Percentiles rank a stretch among this genome's conserved stretches.
phyloP scores from a whole-genome alignment of 2,797 vertebrate genomes.

The Rhinophrynus dorsalis region DNA sequence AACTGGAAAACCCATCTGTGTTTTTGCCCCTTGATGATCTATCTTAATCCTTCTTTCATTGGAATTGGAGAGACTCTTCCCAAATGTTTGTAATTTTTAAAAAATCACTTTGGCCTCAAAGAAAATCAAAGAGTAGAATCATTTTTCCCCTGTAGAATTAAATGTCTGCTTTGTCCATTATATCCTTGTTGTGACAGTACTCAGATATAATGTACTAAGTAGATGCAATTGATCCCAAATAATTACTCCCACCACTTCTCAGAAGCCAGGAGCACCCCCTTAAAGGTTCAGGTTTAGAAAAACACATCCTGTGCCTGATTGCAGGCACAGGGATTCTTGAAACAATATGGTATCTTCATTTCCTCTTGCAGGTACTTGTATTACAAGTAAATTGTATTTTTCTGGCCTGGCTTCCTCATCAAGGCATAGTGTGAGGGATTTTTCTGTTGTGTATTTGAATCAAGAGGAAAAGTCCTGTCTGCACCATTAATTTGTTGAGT shows the following conservation, averaged over 20 bases:
- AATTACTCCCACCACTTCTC: slow-evolving; percentile 22
- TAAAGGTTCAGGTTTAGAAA: no score
- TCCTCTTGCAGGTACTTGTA: slow-evolving; percentile 47
- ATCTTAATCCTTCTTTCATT: no score
- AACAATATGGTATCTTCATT: slow-evolving; percentile 55
- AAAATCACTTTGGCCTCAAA: no score
- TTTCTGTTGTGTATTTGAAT: slow-evolving; percentile 16
- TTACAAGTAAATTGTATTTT: slow-evolving; percentile 23
- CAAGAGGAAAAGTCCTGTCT: slow-evolving; percentile 30
- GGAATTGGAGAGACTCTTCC: no score
- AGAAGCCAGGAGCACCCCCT: no score
- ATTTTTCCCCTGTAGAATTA: no score
- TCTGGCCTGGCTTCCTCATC: slow-evolving; percentile 52
- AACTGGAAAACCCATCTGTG: no score
- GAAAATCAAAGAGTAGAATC: no score
- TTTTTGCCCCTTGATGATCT: no score
- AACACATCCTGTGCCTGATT: slow-evolving; percentile 1
- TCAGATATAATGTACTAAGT: background rate
- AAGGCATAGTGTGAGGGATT: slow-evolving; percentile 34
- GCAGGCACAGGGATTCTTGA: slow-evolving; percentile 2
- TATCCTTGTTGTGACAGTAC: background rate
- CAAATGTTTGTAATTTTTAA: no score
- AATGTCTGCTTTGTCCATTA: slow-evolving; percentile 13
- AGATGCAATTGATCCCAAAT: slow-evolving; percentile 13
- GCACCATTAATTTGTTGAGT: slow-evolving; percentile 26